Evolutionary conservation across 2,888 invertebrate species (phyloP).

Genomic region (Tillus elongatus): DNA sequence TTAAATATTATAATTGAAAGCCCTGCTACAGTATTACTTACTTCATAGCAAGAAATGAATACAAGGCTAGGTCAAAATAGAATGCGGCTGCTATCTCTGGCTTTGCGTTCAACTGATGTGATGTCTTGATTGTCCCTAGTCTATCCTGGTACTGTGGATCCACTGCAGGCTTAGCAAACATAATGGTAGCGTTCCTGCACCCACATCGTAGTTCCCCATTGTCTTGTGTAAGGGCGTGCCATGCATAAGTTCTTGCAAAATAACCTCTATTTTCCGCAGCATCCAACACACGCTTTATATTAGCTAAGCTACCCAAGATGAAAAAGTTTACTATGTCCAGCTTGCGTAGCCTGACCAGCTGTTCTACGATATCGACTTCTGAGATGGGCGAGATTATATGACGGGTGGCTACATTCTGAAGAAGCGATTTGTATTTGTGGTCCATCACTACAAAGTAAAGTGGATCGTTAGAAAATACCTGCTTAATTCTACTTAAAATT

Average conservation of each 20-base stretch:
- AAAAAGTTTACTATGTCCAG: slow-evolving; percentile 87
- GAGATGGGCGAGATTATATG: slow-evolving; percentile 75
- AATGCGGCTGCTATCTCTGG: slow-evolving; percentile 75
- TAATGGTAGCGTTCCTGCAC: slow-evolving; percentile 67
- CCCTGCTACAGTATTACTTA: too few species aligned
- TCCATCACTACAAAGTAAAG: slow-evolving; percentile 61
- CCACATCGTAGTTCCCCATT: slow-evolving; percentile 65
- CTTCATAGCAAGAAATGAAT: slow-evolving; percentile 66
- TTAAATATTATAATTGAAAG: too few species aligned
- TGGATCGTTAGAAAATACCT: slow-evolving; percentile 10
- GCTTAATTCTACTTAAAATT: too few species aligned
- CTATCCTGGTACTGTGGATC: slow-evolving; percentile 61
- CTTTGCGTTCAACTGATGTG: slow-evolving; percentile 60
- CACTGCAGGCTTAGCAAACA: slow-evolving; percentile 64
- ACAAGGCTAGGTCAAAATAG: slow-evolving; percentile 75
- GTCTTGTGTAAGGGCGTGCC: slow-evolving; percentile 75
- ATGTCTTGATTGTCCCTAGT: slow-evolving; percentile 58
- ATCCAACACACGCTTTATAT: slow-evolving; percentile 47
- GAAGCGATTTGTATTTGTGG: slow-evolving; percentile 83
- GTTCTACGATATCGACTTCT: slow-evolving; percentile 48
- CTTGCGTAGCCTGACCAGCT: slow-evolving; percentile 63
- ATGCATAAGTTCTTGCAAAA: slow-evolving; percentile 73
- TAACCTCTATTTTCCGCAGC: slow-evolving; percentile 64
- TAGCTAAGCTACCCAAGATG: slow-evolving; percentile 63
- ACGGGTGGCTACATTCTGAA: slow-evolving; percentile 82